Base-by-base conservation (phyloP, 2,888 invertebrate species). In the Hirtodrosophila alboralis region DNA sequence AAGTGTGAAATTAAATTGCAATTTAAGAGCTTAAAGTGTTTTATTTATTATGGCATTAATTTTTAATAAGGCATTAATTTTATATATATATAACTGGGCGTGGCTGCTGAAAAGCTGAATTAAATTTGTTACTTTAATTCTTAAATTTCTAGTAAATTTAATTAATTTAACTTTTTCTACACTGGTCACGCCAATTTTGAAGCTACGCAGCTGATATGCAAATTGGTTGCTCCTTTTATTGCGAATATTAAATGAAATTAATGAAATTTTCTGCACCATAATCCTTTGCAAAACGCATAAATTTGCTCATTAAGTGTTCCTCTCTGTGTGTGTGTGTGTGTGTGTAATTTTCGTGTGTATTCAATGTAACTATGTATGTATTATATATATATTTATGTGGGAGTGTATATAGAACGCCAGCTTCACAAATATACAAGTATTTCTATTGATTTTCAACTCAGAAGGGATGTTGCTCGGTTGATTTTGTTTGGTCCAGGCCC, bases 201-300 rank as follows among this genome's bases (percentile, higher is more conserved):
- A 28, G 31, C 21, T 51, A 38, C 34, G 53, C 54, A 59, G 45
- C 67, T 71, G 71, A 43, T 84, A 81, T 86, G 81, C 54, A 81
- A 81, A 86, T 84, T 67, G 74, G 68, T 56, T 51, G 54, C 48
- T 49, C 66, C 40, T 86, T 86, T 81, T 86, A 86, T 83, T 86
- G 83, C 75, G 73, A 75, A 83, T 83, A 83, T 85, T 78, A 85
- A 83, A 83, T 85, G 73, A 81, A 83, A 81, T 81, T 84, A 84
- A 84, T 86, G 75, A 84, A 86, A 87, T 85, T 86, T 86, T 87
- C 86, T 74, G 78, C 87, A 63, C 67, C 83, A 87, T 86, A 85
- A 84, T 81, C 75, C 85, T 86, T 84, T 84, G 72, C 76, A 78
- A 84, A 70, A 72, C 76, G 65, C 87, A 88, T 84, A 79, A 85